Conservation (phyloP, 2,797 vertebrate species). For the Decapterus maruadsi region DNA sequence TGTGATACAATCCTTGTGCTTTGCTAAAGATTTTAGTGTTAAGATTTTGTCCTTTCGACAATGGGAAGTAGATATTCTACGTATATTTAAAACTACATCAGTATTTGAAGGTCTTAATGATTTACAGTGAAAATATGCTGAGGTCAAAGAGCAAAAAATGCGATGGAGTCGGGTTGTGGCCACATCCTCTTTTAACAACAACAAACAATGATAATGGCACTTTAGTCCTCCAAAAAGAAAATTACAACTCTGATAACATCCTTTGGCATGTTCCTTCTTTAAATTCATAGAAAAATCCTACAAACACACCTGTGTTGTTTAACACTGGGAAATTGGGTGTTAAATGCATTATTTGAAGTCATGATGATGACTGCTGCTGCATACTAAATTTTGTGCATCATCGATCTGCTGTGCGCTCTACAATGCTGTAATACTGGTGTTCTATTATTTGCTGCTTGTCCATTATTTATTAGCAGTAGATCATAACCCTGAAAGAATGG, state of each 20-base stretch:
- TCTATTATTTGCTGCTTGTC: conserved; percentile 72
- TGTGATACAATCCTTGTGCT: neutral
- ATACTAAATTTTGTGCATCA: conserved; percentile 50
- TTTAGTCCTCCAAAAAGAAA: conserved; percentile 39
- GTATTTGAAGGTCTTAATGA: too few relatives aligned
- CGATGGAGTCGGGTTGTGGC: too few relatives aligned
- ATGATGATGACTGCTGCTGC: conserved; percentile 44
- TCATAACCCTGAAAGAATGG: conserved; percentile 57
- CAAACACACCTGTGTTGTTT: conserved; percentile 44
- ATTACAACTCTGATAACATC: neutral
- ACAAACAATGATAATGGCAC: conserved; percentile 25
- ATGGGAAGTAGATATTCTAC: neutral
- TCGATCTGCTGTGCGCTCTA: conserved; percentile 57
- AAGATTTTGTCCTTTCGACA: neutral
- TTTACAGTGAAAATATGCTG: too few relatives aligned
- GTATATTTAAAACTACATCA: too few relatives aligned
- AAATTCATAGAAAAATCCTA: conserved; percentile 45
- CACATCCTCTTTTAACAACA: too few relatives aligned
- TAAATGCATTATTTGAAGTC: conserved; percentile 60
- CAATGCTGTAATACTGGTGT: conserved; percentile 61
- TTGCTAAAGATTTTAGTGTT: neutral
- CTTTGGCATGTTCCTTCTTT: conserved; percentile 33
- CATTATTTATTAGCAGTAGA: conserved; percentile 74
- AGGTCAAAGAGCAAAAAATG: too few relatives aligned
- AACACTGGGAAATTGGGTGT: conserved; percentile 47